These are phyloP conservation scores for Loriculus beryllinus DNA, from an alignment of 2,797 vertebrate genomes.

Conservation along the genomic window DNA sequence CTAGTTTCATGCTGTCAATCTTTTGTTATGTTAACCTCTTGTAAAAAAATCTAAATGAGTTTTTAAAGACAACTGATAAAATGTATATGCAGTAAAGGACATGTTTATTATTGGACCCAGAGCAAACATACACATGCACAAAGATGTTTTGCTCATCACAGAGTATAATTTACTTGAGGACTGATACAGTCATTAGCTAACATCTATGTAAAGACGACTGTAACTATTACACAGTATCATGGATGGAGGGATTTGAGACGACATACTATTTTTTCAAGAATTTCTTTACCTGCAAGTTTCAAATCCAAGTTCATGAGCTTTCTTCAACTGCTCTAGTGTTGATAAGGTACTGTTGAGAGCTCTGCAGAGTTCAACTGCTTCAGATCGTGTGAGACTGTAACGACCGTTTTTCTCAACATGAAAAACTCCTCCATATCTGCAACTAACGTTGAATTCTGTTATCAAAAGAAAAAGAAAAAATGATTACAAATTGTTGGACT, in stretches of 20 bases:
- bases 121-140: background rate
- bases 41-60: background rate
- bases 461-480: background rate
- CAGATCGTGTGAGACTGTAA: constrained; percentile 76
- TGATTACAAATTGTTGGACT: background rate
- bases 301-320: constrained; percentile 70
- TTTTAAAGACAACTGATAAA: background rate
- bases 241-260: background rate
- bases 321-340: constrained; percentile 70
- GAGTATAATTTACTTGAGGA: background rate
- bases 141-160: background rate
- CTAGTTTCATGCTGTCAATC: background rate
- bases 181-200: background rate
- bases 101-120: background rate
- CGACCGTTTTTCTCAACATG: constrained; percentile 81
- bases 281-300: constrained; percentile 90
- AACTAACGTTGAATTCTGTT: constrained; percentile 76
- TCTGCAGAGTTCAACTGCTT: constrained; percentile 77
- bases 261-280: background rate
- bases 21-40: background rate
- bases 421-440: constrained; percentile 84
- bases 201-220: background rate
- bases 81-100: background rate
- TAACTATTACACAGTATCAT: background rate
- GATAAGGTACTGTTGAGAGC: constrained; percentile 78